Base-by-base conservation (phyloP, 1,140 invertebrate genomes). In the Phenacoccus solenopsis region DNA sequence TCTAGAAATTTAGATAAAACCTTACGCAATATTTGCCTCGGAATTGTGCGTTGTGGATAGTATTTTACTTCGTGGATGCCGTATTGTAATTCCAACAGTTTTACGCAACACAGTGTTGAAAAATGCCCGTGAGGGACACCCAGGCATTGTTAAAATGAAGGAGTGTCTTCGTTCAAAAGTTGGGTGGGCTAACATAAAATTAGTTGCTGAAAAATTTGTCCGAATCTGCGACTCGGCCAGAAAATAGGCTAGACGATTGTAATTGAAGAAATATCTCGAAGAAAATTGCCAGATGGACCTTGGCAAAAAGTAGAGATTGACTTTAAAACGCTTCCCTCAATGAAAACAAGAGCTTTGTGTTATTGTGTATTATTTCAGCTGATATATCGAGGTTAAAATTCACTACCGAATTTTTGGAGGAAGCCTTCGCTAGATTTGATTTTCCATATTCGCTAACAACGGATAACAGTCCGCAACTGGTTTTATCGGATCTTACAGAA, bases 111-210 rank as follows among this genome's bases (percentile, higher is more conserved):
- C 56, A 67, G 61, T 72, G 10, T 67, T 79, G 64, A 61, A 75
- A 49, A 38, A 74, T 21, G 75, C 75, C 7, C 78, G 78, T 72
- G 76, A 78, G 72, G 75, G 74, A 21, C 77, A 78, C 69, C 72
- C 73, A 16, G 76, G 77, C 5, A 75, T 76, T 1, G 71, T 72
- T 21, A 67, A 71, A 67, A 79, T 77, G 71, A 79, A 78, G 69
- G 57, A 72, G 32, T 70, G 74, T 16, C 64, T 78, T 56, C 38
- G 77, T 59, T 70, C 73, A 67, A 79, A 79, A 72, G 76, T 80
- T 10, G 79, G 79, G 78, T 81, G 75, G 73, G 73, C 75, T 28
- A 67, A 69, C 25, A 78, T 78, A 12, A 76, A 79, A 64, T 72
- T 28, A 16, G 68, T 75, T 30, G 74, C 75, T 4, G 76, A 80